A percentile compares a stretch with the other conserved stretches of the same genome.
Conservation (phyloP, 2,797 vertebrate genomes). For the Yasuhikotakia modesta region DNA sequence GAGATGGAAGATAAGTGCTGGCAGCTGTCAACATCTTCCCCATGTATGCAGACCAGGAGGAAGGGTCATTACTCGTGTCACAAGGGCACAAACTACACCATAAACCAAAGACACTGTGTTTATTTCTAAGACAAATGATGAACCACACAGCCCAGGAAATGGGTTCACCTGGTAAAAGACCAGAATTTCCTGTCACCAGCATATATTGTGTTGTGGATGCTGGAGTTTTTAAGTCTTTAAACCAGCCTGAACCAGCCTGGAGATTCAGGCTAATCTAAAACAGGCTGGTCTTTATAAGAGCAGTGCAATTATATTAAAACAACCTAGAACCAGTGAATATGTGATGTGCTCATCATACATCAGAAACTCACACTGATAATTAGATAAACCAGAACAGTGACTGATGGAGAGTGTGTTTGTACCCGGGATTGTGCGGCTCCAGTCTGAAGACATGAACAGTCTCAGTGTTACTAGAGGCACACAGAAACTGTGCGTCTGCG, state of each 20-base stretch:
- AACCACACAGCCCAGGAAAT: too few species aligned
- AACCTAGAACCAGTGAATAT: not conserved
- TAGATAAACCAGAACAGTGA: too few species aligned
- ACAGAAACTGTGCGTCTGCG: slow-evolving; percentile 89
- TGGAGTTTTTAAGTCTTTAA: too few species aligned
- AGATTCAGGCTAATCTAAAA: not conserved
- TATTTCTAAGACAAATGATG: too few species aligned
- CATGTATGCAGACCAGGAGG: slow-evolving; percentile 91
- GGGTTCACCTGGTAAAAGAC: too few species aligned
- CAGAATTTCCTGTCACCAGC: too few species aligned
- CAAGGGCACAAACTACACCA: slow-evolving; percentile 17
- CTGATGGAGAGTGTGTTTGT: not conserved
- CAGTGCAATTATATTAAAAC: not conserved
- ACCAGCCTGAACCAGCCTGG: too few species aligned
- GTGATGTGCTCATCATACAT: not conserved
- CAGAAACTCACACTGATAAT: not conserved
- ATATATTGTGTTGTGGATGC: too few species aligned
- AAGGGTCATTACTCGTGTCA: slow-evolving; percentile 83
- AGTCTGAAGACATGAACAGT: slow-evolving; percentile 94
- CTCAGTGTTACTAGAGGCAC: slow-evolving; percentile 94
- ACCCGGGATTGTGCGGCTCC: slow-evolving; percentile 78
- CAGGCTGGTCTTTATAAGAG: not conserved
- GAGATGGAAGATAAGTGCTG: slow-evolving; percentile 91
- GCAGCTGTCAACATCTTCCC: slow-evolving; percentile 92
- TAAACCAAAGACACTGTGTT: not conserved